A percentile compares a stretch with the other conserved stretches of the same genome.
These are phyloP conservation scores for Allobates femoralis DNA, from an alignment of 2,797 vertebrate genomes.

Conservation along the genomic window DNA sequence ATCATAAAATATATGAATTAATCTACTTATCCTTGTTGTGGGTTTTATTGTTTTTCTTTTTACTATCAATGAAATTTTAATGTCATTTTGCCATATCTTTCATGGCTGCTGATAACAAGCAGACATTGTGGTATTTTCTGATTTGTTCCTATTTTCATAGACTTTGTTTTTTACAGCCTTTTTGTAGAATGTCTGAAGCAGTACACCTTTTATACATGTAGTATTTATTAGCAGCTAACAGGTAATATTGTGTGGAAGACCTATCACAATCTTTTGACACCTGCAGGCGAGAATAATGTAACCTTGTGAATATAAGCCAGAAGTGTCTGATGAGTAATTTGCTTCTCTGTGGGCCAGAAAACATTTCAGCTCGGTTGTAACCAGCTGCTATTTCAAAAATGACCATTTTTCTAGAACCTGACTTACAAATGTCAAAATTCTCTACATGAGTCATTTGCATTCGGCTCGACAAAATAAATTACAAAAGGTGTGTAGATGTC, in stretches of 20 bases:
- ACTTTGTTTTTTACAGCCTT: not conserved
- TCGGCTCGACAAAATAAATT: not conserved
- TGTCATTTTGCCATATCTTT: not conserved
- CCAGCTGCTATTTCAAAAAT: not conserved
- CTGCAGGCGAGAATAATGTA: not conserved
- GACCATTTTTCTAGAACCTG: not conserved
- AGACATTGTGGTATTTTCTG: not conserved
- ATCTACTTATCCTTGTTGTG: too few species aligned
- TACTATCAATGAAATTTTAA: not conserved
- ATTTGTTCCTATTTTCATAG: not conserved
- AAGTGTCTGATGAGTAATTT: not conserved
- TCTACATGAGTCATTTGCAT: not conserved
- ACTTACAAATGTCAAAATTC: not conserved
- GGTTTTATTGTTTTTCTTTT: not conserved
- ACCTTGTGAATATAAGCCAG: conserved; percentile 1
- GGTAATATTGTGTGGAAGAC: not conserved
- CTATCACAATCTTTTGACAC: not conserved
- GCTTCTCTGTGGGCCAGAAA: not conserved
- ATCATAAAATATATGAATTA: too few species aligned
- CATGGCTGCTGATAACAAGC: not conserved
- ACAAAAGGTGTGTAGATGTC: not conserved
- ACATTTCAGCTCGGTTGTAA: not conserved
- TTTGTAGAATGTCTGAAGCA: not conserved
- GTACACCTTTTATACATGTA: not conserved
- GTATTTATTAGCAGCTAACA: conserved; percentile 6